Conservation (phyloP, 2,888 invertebrate genomes). For the Thymelicus acteon region DNA sequence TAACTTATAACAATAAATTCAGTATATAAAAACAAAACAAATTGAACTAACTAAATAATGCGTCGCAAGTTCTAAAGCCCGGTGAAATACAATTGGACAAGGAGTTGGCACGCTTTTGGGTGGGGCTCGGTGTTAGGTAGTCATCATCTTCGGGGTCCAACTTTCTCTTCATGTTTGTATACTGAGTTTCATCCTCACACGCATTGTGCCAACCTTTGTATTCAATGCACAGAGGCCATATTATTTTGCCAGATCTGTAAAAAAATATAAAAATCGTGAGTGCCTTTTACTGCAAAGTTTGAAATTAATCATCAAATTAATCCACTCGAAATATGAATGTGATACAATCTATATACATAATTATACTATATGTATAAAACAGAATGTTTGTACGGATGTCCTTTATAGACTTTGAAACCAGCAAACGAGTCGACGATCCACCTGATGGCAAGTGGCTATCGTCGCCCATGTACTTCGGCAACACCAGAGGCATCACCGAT, state of each 20-base stretch:
- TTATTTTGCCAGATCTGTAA: slow-evolving; percentile 78
- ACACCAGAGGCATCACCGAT: too few species aligned
- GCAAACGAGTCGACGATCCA: too few species aligned
- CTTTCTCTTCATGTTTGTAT: slow-evolving; percentile 67
- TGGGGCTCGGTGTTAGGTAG: slow-evolving; percentile 68
- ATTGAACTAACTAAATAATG: slow-evolving; percentile 2
- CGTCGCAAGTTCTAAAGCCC: slow-evolving; percentile 72
- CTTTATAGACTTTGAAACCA: too few species aligned
- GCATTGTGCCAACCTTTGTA: slow-evolving; percentile 77
- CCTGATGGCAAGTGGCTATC: too few species aligned
- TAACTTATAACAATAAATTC: too few species aligned
- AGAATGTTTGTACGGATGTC: too few species aligned
- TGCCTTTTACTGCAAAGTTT: too few species aligned
- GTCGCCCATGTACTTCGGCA: too few species aligned
- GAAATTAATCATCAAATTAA: too few species aligned
- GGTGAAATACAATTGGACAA: slow-evolving; percentile 71
- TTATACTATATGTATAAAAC: too few species aligned
- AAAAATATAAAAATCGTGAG: slow-evolving; percentile 8
- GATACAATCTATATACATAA: too few species aligned
- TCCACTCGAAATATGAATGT: too few species aligned
- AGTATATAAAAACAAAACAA: not conserved
- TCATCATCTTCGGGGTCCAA: slow-evolving; percentile 76
- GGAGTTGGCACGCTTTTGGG: slow-evolving; percentile 62
- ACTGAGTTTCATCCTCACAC: slow-evolving; percentile 70
- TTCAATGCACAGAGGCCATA: slow-evolving; percentile 81